A percentile compares a stretch with the other conserved stretches of the same genome.
Conservation (phyloP, 2,113 vertebrate genomes). For the Scomber scombrus region DNA sequence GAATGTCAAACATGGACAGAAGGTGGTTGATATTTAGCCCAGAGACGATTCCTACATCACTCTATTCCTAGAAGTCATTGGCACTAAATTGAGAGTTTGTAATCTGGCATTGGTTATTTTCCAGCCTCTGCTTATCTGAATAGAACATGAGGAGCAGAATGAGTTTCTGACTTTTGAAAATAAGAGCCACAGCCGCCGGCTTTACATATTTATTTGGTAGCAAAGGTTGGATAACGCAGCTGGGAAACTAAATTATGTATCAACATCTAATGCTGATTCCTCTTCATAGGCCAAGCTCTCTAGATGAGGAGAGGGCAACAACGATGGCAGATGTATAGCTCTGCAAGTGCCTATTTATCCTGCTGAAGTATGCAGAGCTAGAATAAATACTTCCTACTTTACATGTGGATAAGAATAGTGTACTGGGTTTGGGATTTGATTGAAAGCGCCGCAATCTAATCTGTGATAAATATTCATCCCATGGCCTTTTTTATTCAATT, state of each 20-base stretch:
- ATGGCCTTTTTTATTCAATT: constrained; percentile 70
- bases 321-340: constrained; percentile 52
- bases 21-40: constrained; percentile 21
- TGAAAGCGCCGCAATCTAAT: constrained; percentile 64
- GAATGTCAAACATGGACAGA: constrained; percentile 16
- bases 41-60: constrained; percentile 9
- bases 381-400: constrained; percentile 58
- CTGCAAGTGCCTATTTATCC: constrained; percentile 60
- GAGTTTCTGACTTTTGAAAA: constrained; percentile 67
- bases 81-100: constrained; percentile 60
- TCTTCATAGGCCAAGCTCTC: constrained; percentile 57
- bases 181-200: constrained; percentile 40
- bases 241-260: constrained; percentile 76
- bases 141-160: constrained; percentile 68
- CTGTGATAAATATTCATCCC: constrained; percentile 74
- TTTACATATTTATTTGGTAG: constrained; percentile 78
- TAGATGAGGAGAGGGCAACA: constrained; percentile 57
- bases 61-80: constrained; percentile 29
- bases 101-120: constrained; percentile 67
- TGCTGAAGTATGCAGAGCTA: constrained; percentile 34
- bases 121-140: constrained; percentile 69
- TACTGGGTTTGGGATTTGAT: constrained; percentile 55
- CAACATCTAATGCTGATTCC: constrained; percentile 60
- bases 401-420: constrained; percentile 53
- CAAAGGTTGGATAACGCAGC: constrained; percentile 72